phyloP scores from a whole-genome alignment of 2,797 vertebrate species.

The Enteromius paludinosus region DNA sequence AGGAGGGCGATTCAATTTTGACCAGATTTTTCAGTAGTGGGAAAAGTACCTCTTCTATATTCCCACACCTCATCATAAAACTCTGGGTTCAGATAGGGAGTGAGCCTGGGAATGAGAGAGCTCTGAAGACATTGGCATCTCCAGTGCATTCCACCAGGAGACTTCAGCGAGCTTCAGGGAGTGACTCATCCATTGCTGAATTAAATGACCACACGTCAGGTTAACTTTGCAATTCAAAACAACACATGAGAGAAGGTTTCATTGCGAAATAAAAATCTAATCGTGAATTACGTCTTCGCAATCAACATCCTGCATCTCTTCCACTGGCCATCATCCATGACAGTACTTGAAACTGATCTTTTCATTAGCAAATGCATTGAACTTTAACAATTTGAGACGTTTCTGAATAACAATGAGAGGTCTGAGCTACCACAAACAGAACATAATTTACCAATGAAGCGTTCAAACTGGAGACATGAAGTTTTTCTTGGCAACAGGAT shows the following conservation, averaged over 20 bases:
- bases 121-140: conserved; percentile 52
- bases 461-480: conserved; percentile 5
- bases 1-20: conserved; percentile 35
- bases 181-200: conserved; percentile 24
- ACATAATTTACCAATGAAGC: conserved; percentile 13
- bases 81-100: conserved; percentile 30
- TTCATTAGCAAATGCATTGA: not conserved
- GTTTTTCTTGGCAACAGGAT: conserved; percentile 46
- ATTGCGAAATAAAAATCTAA: not conserved
- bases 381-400: not conserved
- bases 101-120: conserved; percentile 51
- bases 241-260: not conserved
- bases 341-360: not conserved
- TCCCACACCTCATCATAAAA: conserved; percentile 56
- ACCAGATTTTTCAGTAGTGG: conserved; percentile 52
- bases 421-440: conserved; percentile 28
- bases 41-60: conserved; percentile 53
- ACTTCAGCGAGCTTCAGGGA: conserved; percentile 35
- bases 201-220: conserved; percentile 6
- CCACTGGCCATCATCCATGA: not conserved
- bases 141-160: conserved; percentile 53
- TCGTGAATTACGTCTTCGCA: not conserved
- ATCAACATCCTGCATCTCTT: not conserved
- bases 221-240: not conserved
- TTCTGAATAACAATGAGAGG: not conserved